Percentiles rank a stretch among this genome's conserved stretches.
These are phyloP conservation scores for Hemitrygon akajei DNA, from an alignment of 2,797 vertebrate species.

Conservation along the genomic window DNA sequence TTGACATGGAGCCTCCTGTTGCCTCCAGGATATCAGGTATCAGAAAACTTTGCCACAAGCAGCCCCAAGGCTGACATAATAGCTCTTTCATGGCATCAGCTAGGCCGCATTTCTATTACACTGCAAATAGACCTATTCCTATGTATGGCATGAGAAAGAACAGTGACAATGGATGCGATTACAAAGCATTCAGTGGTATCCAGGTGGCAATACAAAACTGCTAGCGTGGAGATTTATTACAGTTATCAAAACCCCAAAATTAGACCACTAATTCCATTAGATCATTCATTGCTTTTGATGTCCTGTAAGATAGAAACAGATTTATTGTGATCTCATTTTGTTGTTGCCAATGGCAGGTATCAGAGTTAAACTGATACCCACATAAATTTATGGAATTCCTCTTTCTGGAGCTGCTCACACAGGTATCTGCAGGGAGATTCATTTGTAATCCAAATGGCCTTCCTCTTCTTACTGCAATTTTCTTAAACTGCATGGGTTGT, in stretches of 20 bases:
- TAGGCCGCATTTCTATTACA: too few species aligned
- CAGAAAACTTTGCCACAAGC: not conserved
- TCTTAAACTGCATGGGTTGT: not conserved
- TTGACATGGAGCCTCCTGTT: not conserved
- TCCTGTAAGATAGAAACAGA: not conserved
- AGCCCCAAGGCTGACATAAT: not conserved
- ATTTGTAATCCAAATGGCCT: not conserved
- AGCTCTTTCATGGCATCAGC: not conserved
- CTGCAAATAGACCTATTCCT: not conserved
- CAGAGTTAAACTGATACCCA: not conserved
- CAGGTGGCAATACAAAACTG: not conserved
- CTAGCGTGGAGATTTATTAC: not conserved
- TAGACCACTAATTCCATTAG: not conserved
- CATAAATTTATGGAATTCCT: not conserved
- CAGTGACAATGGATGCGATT: not conserved
- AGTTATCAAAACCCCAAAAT: not conserved
- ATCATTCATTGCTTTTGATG: not conserved
- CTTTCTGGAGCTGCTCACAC: not conserved
- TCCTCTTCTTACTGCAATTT: not conserved
- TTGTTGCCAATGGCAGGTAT: not conserved
- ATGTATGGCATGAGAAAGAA: not conserved
- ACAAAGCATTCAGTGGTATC: not conserved
- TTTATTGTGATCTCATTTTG: not conserved
- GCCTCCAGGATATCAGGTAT: not conserved
- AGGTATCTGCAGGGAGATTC: not conserved